Evolutionary conservation across 2,888 invertebrate genomes (phyloP).

Genomic region (Agriopis aurantiaria): DNA sequence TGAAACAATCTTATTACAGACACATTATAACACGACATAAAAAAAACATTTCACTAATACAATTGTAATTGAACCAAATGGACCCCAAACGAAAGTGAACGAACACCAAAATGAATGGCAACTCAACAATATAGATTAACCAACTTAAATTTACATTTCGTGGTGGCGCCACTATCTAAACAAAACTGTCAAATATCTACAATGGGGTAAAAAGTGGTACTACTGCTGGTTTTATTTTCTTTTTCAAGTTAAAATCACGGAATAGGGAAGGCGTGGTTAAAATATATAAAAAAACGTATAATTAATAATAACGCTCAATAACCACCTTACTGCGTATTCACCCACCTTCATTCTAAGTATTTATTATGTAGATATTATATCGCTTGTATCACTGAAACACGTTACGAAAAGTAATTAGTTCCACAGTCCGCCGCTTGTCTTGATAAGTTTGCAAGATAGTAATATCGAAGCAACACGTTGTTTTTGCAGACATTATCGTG

Average conservation of each 20-base stretch:
- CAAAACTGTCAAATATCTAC: background rate
- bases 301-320: too few relatives aligned
- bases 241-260: too few relatives aligned
- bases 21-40: slow-evolving; percentile 44
- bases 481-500: slow-evolving; percentile 47
- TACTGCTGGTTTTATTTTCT: too few relatives aligned
- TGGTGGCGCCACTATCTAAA: slow-evolving; percentile 37
- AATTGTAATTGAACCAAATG: slow-evolving; percentile 71
- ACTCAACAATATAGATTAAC: slow-evolving; percentile 25
- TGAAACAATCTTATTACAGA: slow-evolving; percentile 38
- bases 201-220: too few relatives aligned
- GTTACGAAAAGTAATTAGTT: slow-evolving; percentile 10
- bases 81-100: slow-evolving; percentile 70
- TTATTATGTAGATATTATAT: background rate
- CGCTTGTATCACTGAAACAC: background rate
- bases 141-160: slow-evolving; percentile 2
- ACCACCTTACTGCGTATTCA: background rate
- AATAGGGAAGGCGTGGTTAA: too few relatives aligned
- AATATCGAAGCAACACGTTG: slow-evolving; percentile 35
- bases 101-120: slow-evolving; percentile 26
- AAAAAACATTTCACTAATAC: slow-evolving; percentile 55
- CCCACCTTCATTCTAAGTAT: background rate
- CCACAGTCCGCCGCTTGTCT: slow-evolving; percentile 26
- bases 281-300: too few relatives aligned
- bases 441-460: slow-evolving; percentile 27